Percentiles rank a stretch among this genome's conserved stretches.
Evolutionary conservation across 37 sponge, comb jelly and placozoan genomes (phyloP).

Genomic region (Agelas oroides): DNA sequence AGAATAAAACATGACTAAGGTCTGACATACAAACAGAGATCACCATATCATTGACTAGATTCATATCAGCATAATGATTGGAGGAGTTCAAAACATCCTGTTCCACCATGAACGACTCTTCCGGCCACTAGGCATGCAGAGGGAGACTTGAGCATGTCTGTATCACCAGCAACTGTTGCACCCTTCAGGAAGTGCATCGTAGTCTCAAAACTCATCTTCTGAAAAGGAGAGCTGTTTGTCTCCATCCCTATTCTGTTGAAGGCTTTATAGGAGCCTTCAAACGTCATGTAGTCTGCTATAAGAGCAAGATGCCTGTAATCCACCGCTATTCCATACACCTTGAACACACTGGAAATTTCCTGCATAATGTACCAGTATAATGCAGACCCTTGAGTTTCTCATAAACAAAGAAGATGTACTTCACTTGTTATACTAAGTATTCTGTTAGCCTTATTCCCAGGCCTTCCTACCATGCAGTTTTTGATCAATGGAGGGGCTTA

Average conservation of each 20-base stretch:
- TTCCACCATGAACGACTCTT: constrained; percentile 77
- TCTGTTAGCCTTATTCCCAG: too few relatives aligned
- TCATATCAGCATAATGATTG: constrained; percentile 36
- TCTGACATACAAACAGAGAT: too few relatives aligned
- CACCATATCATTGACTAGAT: too few relatives aligned
- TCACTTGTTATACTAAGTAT: too few relatives aligned
- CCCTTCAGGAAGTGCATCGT: constrained; percentile 89
- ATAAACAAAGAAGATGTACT: too few relatives aligned
- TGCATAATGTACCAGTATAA: too few relatives aligned
- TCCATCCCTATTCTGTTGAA: constrained; percentile 93
- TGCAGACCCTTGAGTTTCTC: too few relatives aligned
- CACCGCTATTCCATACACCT: constrained; percentile 90
- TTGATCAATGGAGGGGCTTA: too few relatives aligned
- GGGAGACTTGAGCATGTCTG: constrained; percentile 79
- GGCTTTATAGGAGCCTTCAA: constrained; percentile 87
- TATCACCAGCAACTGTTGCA: constrained; percentile 79
- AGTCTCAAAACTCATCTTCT: constrained; percentile 98
- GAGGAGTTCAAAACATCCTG: constrained; percentile 82
- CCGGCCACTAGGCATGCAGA: constrained; percentile 90
- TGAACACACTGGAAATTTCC: constrained; percentile 93
- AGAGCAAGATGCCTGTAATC: constrained; percentile 88
- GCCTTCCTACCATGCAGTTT: too few relatives aligned
- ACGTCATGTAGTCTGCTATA: constrained; percentile 94
- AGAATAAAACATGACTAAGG: too few relatives aligned
- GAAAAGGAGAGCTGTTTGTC: constrained; percentile 90